Evolutionary conservation across 2,797 vertebrate genomes (phyloP).

Genomic region (Eleutherodactylus coqui): DNA sequence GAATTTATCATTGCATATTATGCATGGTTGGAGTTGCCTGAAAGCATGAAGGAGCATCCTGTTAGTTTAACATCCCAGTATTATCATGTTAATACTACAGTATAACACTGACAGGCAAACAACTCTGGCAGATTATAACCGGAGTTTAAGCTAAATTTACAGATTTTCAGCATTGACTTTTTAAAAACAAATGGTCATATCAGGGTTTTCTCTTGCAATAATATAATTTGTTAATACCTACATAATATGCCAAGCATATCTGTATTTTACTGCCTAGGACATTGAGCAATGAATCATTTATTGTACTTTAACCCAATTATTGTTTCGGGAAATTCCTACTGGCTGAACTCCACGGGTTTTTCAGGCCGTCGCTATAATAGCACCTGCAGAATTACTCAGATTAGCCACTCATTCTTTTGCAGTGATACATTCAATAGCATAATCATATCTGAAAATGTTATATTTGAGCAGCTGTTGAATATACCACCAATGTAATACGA

Average conservation of each 20-base stretch:
- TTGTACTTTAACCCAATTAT: slow-evolving; percentile 37
- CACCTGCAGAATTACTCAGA: slow-evolving; percentile 37
- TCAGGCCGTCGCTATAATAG: slow-evolving; percentile 19
- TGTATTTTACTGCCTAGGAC: neutral
- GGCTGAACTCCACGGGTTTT: neutral
- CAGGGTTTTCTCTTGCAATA: neutral
- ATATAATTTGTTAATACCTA: neutral
- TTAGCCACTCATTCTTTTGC: slow-evolving; percentile 17
- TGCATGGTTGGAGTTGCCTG: neutral
- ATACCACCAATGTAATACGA: slow-evolving; percentile 13
- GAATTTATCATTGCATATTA: neutral
- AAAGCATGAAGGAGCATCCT: neutral
- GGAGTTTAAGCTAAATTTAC: neutral
- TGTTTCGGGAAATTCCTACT: slow-evolving; percentile 24
- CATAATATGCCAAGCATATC: neutral
- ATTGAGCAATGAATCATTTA: slow-evolving; percentile 22
- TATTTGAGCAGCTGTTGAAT: slow-evolving; percentile 49
- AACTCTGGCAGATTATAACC: neutral
- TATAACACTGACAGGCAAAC: neutral
- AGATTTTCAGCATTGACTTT: neutral
- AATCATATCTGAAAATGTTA: slow-evolving; percentile 22
- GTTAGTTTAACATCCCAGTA: neutral
- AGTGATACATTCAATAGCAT: slow-evolving; percentile 15
- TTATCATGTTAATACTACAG: neutral
- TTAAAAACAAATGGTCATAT: neutral